Conservation (phyloP, 2,797 vertebrate species). For the Labroides dimidiatus region DNA sequence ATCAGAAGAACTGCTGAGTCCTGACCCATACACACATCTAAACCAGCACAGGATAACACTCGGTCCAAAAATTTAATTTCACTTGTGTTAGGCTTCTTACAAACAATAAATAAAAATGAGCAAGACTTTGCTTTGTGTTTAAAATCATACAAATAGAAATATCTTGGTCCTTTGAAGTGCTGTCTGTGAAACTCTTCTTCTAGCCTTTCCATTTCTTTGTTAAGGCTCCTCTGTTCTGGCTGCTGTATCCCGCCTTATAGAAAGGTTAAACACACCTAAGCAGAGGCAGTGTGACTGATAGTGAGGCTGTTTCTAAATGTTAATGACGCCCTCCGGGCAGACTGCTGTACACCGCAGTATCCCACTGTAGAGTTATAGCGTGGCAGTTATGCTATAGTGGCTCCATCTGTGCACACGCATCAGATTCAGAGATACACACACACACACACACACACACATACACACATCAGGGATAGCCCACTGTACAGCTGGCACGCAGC, state of each 20-base stretch:
- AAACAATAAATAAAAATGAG: neutral
- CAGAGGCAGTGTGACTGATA: conserved; percentile 82
- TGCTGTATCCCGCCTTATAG: conserved; percentile 68
- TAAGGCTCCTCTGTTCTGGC: conserved; percentile 65
- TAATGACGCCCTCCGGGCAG: conserved; percentile 84
- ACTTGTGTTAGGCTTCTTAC: conserved; percentile 14
- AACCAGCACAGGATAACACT: conserved; percentile 48
- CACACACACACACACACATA: conserved; percentile 32
- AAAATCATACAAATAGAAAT: conserved; percentile 50
- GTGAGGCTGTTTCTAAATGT: conserved; percentile 85
- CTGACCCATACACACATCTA: conserved; percentile 48
- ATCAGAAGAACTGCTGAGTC: conserved; percentile 53
- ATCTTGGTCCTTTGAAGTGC: conserved; percentile 33
- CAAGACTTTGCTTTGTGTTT: conserved; percentile 67
- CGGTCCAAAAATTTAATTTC: conserved; percentile 38
- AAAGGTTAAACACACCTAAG: conserved; percentile 87
- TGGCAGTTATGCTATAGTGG: conserved; percentile 75
- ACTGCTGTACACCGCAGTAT: conserved; percentile 57
- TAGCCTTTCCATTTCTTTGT: conserved; percentile 69
- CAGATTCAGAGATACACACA: conserved; percentile 31
- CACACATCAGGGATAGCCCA: conserved; percentile 52
- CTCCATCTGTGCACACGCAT: conserved; percentile 77
- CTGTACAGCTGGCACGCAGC: conserved; percentile 78
- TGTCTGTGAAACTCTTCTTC: conserved; percentile 60
- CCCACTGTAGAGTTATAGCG: conserved; percentile 71